phyloP scores from a whole-genome alignment of 1,140 invertebrate species.

The Lucilia cuprina region DNA sequence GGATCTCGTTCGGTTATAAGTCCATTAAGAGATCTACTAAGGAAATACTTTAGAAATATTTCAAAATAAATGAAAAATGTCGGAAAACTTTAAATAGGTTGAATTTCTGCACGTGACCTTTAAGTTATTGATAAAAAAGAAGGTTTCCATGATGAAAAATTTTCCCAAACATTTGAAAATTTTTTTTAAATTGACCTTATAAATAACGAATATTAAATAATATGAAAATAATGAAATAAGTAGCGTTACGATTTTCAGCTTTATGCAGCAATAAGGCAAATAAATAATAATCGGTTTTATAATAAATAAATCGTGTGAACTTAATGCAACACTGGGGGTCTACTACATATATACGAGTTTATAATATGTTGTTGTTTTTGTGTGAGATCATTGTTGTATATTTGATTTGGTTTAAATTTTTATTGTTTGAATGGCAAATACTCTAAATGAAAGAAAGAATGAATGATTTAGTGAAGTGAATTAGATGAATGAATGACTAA shows the following conservation, averaged over 20 bases:
- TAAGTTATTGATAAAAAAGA: no score
- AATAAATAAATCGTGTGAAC: constrained; percentile 30
- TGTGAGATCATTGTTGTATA: neutral
- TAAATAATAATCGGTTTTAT: neutral
- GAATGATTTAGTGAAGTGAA: neutral
- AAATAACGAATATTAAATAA: constrained; percentile 2
- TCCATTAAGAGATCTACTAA: no score
- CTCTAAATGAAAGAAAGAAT: neutral
- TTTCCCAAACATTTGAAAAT: no score
- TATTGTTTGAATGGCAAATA: neutral
- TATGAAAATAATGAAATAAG: neutral
- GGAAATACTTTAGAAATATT: no score
- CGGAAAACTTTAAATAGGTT: no score
- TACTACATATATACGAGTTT: no score
- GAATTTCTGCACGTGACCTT: no score
- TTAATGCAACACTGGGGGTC: constrained; percentile 20
- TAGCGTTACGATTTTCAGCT: neutral
- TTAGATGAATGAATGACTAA: neutral
- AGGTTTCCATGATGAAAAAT: no score
- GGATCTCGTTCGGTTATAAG: no score
- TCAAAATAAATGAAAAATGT: no score
- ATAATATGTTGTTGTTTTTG: neutral
- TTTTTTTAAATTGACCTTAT: neutral
- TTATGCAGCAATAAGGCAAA: neutral
- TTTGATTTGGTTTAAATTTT: neutral